Conservation (phyloP, 2,797 vertebrate species). For the Lacerta bilineata region DNA sequence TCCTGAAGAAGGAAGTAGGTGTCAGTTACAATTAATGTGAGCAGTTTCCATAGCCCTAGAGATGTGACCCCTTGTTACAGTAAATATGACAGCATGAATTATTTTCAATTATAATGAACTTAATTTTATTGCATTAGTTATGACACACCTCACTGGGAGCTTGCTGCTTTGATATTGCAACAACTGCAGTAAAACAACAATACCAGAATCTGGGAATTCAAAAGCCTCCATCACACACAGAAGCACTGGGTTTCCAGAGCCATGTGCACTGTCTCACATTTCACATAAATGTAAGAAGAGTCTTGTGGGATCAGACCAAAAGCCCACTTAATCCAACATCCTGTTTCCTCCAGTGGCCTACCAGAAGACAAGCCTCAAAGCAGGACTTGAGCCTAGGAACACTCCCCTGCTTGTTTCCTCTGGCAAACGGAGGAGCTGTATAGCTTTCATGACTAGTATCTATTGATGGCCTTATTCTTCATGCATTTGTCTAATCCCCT, state of each 20-base stretch:
- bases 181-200: conserved; percentile 46
- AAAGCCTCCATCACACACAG: conserved; percentile 30
- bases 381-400: background rate
- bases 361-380: background rate
- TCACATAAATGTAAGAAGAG: too few species aligned
- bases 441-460: background rate
- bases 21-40: conserved; percentile 81
- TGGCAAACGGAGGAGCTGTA: background rate
- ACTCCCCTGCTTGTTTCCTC: background rate
- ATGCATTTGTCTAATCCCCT: background rate
- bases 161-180: conserved; percentile 58
- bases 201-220: conserved; percentile 36
- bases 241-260: conserved; percentile 10
- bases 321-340: too few species aligned
- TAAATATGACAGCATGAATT: conserved; percentile 82
- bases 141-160: conserved; percentile 70
- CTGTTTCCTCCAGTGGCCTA: too few species aligned
- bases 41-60: conserved; percentile 66
- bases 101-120: conserved; percentile 80
- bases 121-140: conserved; percentile 65
- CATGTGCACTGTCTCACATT: too few species aligned
- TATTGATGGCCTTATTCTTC: background rate
- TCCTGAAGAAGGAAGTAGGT: conserved; percentile 73
- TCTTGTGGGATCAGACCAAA: too few species aligned
- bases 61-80: conserved; percentile 78